Evolutionary conservation across 2,888 invertebrate genomes (phyloP), one percentile per base, ranked within the genome.

Genomic region (Aleiodes alternator): DNA sequence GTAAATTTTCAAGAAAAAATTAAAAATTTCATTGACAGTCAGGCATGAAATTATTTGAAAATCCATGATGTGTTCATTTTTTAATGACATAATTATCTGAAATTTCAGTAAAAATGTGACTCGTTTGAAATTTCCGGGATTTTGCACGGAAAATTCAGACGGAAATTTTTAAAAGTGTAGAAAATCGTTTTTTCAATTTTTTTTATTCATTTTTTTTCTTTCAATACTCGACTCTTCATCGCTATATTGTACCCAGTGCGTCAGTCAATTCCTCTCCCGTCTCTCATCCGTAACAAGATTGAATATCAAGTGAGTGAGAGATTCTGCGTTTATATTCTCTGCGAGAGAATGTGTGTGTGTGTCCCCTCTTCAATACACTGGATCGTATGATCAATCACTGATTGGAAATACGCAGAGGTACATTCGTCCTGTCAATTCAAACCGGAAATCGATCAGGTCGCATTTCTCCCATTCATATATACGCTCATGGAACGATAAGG

Each of bases 371-470:
- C 34, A 34, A 12, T 57, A 31, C 9, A 57, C n/a, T 43, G 8
- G 14, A n/a, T 61, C 34, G 34, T 50, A 59, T 71, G 71, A 71
- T 71, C 59, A 59, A 71, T 71, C 59, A 50, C 48, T 57, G 71
- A 71, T 71, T 71, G 71, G 14, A 59, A 59, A 71, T 71, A 31
- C 50, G 48, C 69, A 23, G 14, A 3, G 14, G 55, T 57, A 71
- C 23, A 59, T n/a, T 71, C 69, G 55, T 70, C 31, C 31, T 31
- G 31, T 51, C 71, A 71, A 71, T 71, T 59, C 71, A 48, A 59
- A 59, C 50, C 71, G 59, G 59, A 71, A 71, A 71, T 71, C 59
- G 50, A 71, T 71, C 71, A 43, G 59, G 48, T 12, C 34, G 31
- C 57, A 3, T 34, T 34, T 11, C 57, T 61, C 61, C 14, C 55